Base-by-base conservation (phyloP, 1,140 invertebrate genomes). In the Chlorops oryzae region DNA sequence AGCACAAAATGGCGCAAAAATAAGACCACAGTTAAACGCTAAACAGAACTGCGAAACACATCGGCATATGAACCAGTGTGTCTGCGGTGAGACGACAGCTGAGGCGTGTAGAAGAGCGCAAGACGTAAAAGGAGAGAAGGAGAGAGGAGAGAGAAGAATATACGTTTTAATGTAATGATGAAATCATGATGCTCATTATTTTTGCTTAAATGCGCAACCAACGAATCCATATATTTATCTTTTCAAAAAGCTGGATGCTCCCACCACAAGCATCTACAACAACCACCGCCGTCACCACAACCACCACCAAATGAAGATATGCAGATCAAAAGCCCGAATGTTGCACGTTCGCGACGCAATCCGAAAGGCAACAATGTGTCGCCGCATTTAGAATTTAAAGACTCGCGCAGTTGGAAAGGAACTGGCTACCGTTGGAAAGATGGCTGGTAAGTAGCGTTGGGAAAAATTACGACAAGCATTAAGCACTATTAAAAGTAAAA, bases 111-210 rank as follows among this genome's bases (percentile, higher is more conserved):
- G n/a, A n/a, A n/a, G n/a, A n/a, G n/a, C n/a, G n/a, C n/a, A n/a
- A n/a, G n/a, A n/a, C n/a, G n/a, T n/a, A n/a, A n/a, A n/a, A n/a
- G n/a, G n/a, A n/a, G n/a, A n/a, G n/a, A n/a, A n/a, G n/a, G n/a
- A n/a, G n/a, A n/a, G n/a, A n/a, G n/a, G n/a, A n/a, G n/a, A n/a
- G n/a, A n/a, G n/a, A n/a, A n/a, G n/a, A n/a, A n/a, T n/a, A n/a
- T n/a, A n/a, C n/a, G n/a, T n/a, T n/a, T n/a, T n/a, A n/a, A n/a
- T n/a, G n/a, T n/a, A n/a, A n/a, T 38, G 52, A 54, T 63, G 61
- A 66, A 66, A 66, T 66, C 63, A 66, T 66, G 63, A 66, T 66
- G 66, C 63, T 66, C 63, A 66, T 66, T 66, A 66, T 66, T 66
- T 66, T 63, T 56, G 59, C 63, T 63, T 66, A 66, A 66, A 63